Conservation (phyloP, 1,140 invertebrate species). For the Listronotus oregonensis region DNA sequence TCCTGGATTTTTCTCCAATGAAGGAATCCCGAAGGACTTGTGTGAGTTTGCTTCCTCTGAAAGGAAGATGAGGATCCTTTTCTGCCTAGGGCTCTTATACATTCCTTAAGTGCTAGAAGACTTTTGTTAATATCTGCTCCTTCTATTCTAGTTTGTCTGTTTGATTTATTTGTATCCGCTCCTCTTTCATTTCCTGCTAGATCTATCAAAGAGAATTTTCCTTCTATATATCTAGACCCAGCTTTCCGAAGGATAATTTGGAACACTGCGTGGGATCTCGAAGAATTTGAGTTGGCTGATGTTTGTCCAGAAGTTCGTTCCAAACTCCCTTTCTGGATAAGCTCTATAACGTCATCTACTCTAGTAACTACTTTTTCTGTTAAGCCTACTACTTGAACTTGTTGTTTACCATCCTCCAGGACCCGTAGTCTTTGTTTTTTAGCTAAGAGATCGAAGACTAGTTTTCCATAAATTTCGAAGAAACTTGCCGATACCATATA, state of each 20-base stretch:
- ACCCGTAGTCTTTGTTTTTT: constrained; percentile 86
- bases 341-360: too few species aligned
- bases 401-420: constrained; percentile 89
- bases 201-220: constrained; percentile 99
- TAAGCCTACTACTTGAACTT: too few species aligned
- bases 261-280: constrained; percentile 93
- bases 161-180: constrained; percentile 95
- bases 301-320: too few species aligned
- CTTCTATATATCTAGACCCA: constrained; percentile 74
- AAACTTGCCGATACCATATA: constrained; percentile 86
- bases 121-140: constrained; percentile 99
- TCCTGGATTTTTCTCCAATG: constrained; percentile 96
- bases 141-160: constrained; percentile 96
- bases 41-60: constrained; percentile 96
- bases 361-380: too few species aligned
- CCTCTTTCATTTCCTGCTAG: constrained; percentile 98
- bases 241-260: constrained; percentile 77
- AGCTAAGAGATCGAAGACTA: constrained; percentile 95
- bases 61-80: constrained; percentile 96
- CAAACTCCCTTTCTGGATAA: too few species aligned
- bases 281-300: too few species aligned
- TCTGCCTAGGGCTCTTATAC: constrained; percentile 94
- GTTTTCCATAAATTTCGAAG: constrained; percentile 96
- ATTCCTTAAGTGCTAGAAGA: constrained; percentile 95
- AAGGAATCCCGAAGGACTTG: constrained; percentile 98